Evolutionary conservation across 2,113 vertebrate genomes (phyloP).

Genomic region (Sigmodon hispidus): DNA sequence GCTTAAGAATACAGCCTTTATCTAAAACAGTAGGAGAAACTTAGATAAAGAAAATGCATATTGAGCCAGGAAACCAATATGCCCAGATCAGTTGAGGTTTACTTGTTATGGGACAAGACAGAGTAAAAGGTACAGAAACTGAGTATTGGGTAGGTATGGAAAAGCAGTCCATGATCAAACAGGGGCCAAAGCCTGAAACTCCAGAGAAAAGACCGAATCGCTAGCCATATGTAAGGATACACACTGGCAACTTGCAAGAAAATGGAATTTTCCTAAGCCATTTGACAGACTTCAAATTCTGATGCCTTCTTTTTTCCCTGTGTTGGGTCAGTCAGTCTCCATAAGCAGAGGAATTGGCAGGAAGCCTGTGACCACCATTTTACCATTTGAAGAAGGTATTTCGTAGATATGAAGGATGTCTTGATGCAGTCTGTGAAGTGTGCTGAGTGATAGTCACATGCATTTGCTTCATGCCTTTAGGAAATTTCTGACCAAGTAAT

Average conservation of each 20-base stretch:
- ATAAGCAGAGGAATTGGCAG: background rate
- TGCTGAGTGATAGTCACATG: background rate
- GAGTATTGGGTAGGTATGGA: background rate
- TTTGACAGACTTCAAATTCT: background rate
- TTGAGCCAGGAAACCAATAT: background rate
- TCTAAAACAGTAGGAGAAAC: background rate
- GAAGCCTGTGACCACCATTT: background rate
- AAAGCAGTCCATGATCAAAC: background rate
- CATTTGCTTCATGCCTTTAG: background rate
- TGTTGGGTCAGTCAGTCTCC: background rate
- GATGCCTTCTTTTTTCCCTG: background rate
- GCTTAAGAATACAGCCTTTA: background rate
- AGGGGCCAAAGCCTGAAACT: background rate
- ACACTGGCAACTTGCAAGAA: background rate
- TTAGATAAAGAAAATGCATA: background rate
- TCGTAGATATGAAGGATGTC: background rate
- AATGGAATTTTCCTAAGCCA: background rate
- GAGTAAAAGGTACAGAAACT: background rate
- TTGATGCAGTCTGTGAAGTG: background rate
- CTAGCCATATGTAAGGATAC: background rate
- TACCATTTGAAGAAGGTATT: background rate
- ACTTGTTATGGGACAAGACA: background rate
- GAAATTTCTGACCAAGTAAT: background rate
- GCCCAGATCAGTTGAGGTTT: background rate
- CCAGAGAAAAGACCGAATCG: background rate